Evolutionary conservation across 2,797 vertebrate genomes (phyloP), one percentile per base, ranked within the genome.

Genomic region (Sebastes baramenuke): DNA sequence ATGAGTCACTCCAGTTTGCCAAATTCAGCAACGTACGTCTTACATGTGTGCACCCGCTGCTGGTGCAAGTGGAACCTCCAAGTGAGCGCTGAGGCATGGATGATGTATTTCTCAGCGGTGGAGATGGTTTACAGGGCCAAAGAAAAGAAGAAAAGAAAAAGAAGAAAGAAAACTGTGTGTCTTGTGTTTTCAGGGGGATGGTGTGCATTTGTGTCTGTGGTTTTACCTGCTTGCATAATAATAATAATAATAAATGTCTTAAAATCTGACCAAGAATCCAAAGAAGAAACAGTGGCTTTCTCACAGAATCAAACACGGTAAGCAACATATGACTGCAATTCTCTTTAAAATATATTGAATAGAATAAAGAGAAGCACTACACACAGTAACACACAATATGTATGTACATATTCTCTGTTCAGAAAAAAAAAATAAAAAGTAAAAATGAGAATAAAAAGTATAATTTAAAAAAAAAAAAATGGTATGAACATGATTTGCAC

Each of bases 401-500:
- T 84, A 78, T 22, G 49, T 54, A 86, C 22, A 88, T 74, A 74
- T 54, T 80, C 16, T 86, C 24, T 29, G 67, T 46, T 49, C 4
- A 60, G 29, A 77, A 76, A 70, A 60, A 60, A 36, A 38, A 22
- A 55, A 20, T 8, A 34, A 72, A 67, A 79, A 88, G 2, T 25
- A 8, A 79, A 77, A 60, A 87, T 67, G 46, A 62, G 0, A 72
- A 64, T 13, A 70, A 25, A 78, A 88, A 64, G 4, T 61, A 49
- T 16, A 85, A 83, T 20, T 46, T 7, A 9, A 58, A 56, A 67
- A 75, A 27, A 27, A 2, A 73, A 93, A 83, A 93, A 94, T 79
- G 87, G 88, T 91, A 95, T 93, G 94, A 82, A 80, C 66, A 88
- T 85, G 93, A 95, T 96, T 95, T 91, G 92, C 93, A 94, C 92